A percentile compares a stretch with the other conserved stretches of the same genome.
phyloP scores from a whole-genome alignment of 2,797 vertebrate species.

The Dicrostonyx torquatus region DNA sequence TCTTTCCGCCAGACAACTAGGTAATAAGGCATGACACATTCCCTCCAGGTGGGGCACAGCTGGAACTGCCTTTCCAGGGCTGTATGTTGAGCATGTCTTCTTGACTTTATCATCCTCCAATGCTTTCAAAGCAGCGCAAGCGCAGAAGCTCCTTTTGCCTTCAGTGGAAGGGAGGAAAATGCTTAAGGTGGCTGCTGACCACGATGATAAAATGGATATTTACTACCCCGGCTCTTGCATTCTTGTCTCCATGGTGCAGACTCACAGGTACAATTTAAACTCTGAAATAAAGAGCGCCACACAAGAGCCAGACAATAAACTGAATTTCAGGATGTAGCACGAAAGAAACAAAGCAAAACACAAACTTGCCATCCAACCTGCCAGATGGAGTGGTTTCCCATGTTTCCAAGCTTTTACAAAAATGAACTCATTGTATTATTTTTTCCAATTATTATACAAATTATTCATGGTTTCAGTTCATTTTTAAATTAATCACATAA shows the following conservation, averaged over 20 bases:
- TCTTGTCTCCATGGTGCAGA: not conserved
- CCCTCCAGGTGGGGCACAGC: constrained; percentile 16
- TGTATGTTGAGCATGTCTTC: not conserved
- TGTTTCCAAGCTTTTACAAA: not conserved
- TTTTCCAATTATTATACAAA: not conserved
- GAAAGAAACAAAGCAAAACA: not conserved
- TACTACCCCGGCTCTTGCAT: not conserved
- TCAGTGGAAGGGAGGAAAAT: not conserved
- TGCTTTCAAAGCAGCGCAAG: not conserved
- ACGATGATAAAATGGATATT: not conserved
- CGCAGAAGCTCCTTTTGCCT: not conserved
- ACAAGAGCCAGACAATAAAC: not conserved
- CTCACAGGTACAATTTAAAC: constrained; percentile 30
- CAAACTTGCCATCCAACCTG: not conserved
- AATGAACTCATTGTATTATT: constrained; percentile 14
- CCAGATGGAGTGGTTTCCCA: not conserved
- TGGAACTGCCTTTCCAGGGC: constrained; percentile 58
- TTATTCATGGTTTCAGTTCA: not conserved
- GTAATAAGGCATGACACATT: constrained; percentile 81
- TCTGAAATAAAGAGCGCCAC: constrained; percentile 46
- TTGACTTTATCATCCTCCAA: constrained; percentile 51
- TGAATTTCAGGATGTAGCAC: not conserved
- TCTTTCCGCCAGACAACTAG: constrained; percentile 77
- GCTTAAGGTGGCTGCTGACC: not conserved
- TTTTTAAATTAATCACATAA: not conserved